Evolutionary conservation across 2,113 vertebrate species (phyloP).

Genomic region (Melanerpes aurifrons): DNA sequence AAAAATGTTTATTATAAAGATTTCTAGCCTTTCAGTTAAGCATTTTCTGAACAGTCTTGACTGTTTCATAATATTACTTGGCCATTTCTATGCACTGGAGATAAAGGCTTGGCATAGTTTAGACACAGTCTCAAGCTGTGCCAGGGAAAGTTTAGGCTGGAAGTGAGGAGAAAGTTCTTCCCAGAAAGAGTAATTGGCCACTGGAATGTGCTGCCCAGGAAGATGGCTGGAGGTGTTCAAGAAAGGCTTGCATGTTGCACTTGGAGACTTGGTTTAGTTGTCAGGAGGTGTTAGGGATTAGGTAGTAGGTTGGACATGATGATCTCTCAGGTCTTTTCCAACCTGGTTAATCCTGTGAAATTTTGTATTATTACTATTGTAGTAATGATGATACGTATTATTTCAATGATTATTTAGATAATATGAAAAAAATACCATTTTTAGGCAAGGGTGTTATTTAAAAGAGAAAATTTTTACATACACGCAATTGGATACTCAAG

Average conservation of each 20-base stretch:
- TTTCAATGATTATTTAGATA: slow-evolving; percentile 30
- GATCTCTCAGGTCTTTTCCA: too few relatives aligned
- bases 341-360: background rate
- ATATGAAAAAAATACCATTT: background rate
- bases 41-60: background rate
- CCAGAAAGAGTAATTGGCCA: too few relatives aligned
- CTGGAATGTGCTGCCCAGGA: too few relatives aligned
- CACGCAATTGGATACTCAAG: background rate
- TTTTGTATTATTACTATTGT: background rate
- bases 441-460: background rate
- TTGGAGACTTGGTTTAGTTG: too few relatives aligned
- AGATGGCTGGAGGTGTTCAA: too few relatives aligned
- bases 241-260: too few relatives aligned
- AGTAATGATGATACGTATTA: slow-evolving; percentile 9
- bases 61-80: background rate
- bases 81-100: background rate
- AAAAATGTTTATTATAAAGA: background rate
- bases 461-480: background rate
- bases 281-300: too few relatives aligned
- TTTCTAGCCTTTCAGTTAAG: background rate
- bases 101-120: background rate
- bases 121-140: background rate
- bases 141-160: too few relatives aligned
- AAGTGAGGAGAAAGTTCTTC: too few relatives aligned
- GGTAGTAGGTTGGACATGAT: too few relatives aligned